Conservation (phyloP, 2,888 invertebrate genomes). For the Pherbina coryleti region DNA sequence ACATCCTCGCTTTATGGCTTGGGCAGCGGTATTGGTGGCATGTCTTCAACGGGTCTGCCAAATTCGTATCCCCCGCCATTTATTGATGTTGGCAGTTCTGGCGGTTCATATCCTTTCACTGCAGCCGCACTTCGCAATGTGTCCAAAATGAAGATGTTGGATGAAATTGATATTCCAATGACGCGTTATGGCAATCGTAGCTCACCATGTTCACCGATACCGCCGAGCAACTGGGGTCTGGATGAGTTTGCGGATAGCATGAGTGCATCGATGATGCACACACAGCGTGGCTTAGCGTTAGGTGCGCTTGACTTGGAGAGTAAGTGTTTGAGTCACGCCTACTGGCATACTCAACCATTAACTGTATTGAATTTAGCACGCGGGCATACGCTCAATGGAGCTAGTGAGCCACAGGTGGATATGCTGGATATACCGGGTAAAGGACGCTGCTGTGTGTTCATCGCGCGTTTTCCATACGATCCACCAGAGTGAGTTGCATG, state of each 20-base stretch:
- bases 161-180: slow-evolving; percentile 79
- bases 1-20: slow-evolving; percentile 62
- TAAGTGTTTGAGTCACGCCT: slow-evolving; percentile 48
- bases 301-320: slow-evolving; percentile 68
- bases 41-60: slow-evolving; percentile 59
- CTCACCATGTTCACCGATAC: slow-evolving; percentile 77
- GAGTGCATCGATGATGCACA: slow-evolving; percentile 74
- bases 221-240: slow-evolving; percentile 74
- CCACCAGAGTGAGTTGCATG: slow-evolving; percentile 75
- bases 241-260: slow-evolving; percentile 76
- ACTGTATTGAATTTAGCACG: slow-evolving; percentile 59
- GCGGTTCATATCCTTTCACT: slow-evolving; percentile 72
- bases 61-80: slow-evolving; percentile 64
- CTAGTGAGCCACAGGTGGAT: slow-evolving; percentile 82
- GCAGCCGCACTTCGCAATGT: slow-evolving; percentile 77
- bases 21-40: slow-evolving; percentile 49
- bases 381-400: slow-evolving; percentile 72
- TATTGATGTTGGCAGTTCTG: slow-evolving; percentile 63
- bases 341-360: neutral
- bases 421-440: slow-evolving; percentile 95
- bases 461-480: slow-evolving; percentile 84
- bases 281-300: slow-evolving; percentile 73
- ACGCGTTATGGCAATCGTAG: slow-evolving; percentile 74
- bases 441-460: slow-evolving; percentile 92
- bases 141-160: slow-evolving; percentile 78